Percentiles rank a stretch among this genome's conserved stretches.
Evolutionary conservation across 2,797 vertebrate genomes (phyloP).

Genomic region (Peromyscus aztecus): DNA sequence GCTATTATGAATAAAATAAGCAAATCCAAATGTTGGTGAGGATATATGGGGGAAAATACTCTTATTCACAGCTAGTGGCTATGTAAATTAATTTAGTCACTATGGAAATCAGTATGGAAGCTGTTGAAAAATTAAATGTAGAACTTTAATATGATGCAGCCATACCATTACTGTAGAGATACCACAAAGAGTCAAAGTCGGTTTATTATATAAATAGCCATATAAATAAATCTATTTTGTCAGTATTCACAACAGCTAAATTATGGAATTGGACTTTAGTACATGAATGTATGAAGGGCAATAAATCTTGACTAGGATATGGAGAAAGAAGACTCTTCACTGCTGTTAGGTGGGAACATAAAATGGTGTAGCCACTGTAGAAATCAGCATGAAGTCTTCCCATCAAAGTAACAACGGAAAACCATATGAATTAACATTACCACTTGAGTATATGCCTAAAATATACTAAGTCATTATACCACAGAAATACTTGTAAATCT

Average conservation of each 20-base stretch:
- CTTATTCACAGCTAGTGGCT: background rate
- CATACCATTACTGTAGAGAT: background rate
- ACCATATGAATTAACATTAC: background rate
- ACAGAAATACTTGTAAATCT: background rate
- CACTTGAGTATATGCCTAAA: background rate
- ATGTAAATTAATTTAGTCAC: background rate
- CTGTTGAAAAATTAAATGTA: background rate
- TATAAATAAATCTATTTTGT: background rate
- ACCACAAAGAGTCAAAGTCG: background rate
- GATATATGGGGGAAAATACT: fast-evolving
- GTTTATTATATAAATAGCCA: background rate
- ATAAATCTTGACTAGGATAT: background rate
- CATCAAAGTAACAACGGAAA: background rate
- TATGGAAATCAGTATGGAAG: background rate
- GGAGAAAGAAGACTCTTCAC: background rate
- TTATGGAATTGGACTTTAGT: background rate
- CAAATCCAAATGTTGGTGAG: background rate
- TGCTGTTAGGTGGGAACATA: background rate
- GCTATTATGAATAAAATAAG: background rate
- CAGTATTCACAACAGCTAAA: background rate
- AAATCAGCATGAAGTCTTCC: background rate
- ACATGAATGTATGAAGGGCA: background rate
- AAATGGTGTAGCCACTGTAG: background rate
- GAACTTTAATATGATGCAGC: background rate
- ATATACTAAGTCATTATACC: background rate